Evolutionary conservation across 2,113 vertebrate genomes (phyloP).

Genomic region (Gallinago paraguaiae): DNA sequence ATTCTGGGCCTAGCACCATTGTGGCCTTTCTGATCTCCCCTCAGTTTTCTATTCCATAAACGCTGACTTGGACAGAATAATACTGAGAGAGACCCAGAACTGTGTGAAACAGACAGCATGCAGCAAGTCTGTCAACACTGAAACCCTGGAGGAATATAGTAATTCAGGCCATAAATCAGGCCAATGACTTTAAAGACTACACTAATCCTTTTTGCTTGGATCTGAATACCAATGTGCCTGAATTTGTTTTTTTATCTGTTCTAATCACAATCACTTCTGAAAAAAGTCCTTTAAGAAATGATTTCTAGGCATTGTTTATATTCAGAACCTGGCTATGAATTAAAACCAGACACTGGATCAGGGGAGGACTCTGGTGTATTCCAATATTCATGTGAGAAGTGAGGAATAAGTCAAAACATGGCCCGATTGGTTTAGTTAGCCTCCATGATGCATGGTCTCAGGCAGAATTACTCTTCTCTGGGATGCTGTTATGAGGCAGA

Average conservation of each 20-base stretch:
- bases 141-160: conserved; percentile 8
- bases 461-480: background rate
- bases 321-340: conserved; percentile 17
- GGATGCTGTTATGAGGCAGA: background rate
- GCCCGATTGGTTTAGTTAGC: background rate
- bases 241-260: background rate
- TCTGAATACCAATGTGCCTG: conserved; percentile 19
- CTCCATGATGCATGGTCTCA: background rate
- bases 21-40: background rate
- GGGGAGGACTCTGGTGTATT: background rate
- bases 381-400: background rate
- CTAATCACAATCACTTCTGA: background rate
- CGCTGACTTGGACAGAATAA: background rate
- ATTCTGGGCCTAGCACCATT: background rate
- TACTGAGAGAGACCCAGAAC: background rate
- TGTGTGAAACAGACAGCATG: background rate
- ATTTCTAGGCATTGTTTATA: background rate
- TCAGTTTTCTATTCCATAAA: background rate
- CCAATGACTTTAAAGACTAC: conserved; percentile 15
- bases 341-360: background rate
- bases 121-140: background rate
- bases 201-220: conserved; percentile 11
- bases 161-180: conserved; percentile 62
- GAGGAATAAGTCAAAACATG: background rate
- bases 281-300: background rate